Conservation (phyloP, 2,797 vertebrate genomes). For the Diplodus sargus region DNA sequence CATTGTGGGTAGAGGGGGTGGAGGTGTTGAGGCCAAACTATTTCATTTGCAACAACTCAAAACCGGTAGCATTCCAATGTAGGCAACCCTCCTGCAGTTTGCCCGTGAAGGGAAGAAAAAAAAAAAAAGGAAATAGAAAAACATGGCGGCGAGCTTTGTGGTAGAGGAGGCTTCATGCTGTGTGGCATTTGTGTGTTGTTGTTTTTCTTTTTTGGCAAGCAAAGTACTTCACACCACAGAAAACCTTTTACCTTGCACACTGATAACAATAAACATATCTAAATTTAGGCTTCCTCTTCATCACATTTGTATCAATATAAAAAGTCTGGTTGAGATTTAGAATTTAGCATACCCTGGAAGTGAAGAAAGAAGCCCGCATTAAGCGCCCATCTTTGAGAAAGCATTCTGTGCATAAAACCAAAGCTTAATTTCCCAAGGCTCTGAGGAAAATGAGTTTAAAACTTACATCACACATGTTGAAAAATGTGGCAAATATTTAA, state of each 20-base stretch:
- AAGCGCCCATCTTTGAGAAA: neutral
- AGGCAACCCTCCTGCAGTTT: slow-evolving; percentile 63
- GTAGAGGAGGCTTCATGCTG: slow-evolving; percentile 65
- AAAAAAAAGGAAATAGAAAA: slow-evolving; percentile 61
- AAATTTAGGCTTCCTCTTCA: neutral
- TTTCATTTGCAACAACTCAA: slow-evolving; percentile 77
- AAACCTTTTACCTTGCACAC: slow-evolving; percentile 29
- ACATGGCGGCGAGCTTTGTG: slow-evolving; percentile 55
- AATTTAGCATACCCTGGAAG: neutral
- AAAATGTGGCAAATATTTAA: slow-evolving; percentile 35
- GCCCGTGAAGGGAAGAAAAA: slow-evolving; percentile 38
- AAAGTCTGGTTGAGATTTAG: neutral
- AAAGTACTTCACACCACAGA: slow-evolving; percentile 57
- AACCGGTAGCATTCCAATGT: slow-evolving; percentile 72
- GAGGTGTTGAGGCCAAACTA: slow-evolving; percentile 79
- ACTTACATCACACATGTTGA: slow-evolving; percentile 19
- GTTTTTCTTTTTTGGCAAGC: slow-evolving; percentile 59
- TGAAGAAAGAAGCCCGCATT: neutral
- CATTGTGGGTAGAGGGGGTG: slow-evolving; percentile 72
- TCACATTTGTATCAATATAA: neutral
- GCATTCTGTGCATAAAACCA: neutral
- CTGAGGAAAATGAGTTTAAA: neutral
- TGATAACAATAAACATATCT: slow-evolving; percentile 2
- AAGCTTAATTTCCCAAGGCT: neutral
- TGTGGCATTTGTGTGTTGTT: slow-evolving; percentile 75